Conservation (phyloP, 2,888 invertebrate species). For the Acheta domesticus region DNA sequence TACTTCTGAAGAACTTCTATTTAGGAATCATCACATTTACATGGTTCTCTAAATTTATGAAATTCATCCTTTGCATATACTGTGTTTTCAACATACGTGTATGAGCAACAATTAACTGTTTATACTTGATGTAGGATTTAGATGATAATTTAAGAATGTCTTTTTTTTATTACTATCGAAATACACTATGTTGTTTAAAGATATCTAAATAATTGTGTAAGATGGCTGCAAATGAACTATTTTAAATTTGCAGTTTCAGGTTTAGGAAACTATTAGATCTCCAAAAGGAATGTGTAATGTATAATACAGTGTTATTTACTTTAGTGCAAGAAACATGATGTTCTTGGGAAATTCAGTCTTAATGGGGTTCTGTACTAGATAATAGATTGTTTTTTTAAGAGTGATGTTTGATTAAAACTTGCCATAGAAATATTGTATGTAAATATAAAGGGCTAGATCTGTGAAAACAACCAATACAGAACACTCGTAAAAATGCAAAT, state of each 20-base stretch:
- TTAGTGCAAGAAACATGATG: not conserved
- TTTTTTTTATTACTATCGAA: constrained; percentile 18
- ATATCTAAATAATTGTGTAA: not conserved
- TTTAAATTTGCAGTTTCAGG: not conserved
- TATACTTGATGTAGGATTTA: constrained; percentile 10
- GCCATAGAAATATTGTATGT: constrained; percentile 11
- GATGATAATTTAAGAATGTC: not conserved
- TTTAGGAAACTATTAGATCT: constrained; percentile 12
- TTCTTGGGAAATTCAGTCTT: constrained; percentile 18
- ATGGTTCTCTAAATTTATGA: constrained; percentile 6
- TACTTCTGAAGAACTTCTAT: constrained; percentile 4
- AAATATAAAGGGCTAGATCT: not conserved
- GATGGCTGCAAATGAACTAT: not conserved
- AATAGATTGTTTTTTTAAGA: constrained; percentile 18
- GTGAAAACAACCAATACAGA: not conserved
- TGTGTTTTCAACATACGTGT: constrained; percentile 18
- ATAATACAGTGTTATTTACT: constrained; percentile 18
- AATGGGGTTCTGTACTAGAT: constrained; percentile 7
- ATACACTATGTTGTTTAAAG: constrained; percentile 10
- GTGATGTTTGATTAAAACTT: constrained; percentile 9
- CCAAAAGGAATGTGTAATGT: constrained; percentile 10
- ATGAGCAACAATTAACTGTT: constrained; percentile 1
- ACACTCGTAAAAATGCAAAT: not conserved
- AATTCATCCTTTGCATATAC: constrained; percentile 18
- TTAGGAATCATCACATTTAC: not conserved